A percentile compares a stretch with the other conserved stretches of the same genome.
Evolutionary conservation across 2,113 vertebrate species (phyloP).

Genomic region (Rhinoderma darwinii): DNA sequence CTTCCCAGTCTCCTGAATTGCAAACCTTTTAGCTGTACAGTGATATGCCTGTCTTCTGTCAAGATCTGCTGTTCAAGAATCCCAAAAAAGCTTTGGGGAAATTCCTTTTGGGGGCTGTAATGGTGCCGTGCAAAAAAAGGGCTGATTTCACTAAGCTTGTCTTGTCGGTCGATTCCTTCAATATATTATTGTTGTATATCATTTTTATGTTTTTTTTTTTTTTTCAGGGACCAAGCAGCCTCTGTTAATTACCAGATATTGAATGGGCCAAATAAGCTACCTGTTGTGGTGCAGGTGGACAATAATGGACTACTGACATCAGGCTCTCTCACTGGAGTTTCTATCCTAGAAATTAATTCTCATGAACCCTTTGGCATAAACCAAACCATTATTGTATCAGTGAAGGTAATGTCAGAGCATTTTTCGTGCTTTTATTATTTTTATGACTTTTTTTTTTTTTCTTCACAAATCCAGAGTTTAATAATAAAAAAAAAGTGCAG

Average conservation of each 20-base stretch:
- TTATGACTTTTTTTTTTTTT: not conserved
- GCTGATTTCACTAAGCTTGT: no score
- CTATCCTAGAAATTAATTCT: constrained; percentile 83
- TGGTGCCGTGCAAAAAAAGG: no score
- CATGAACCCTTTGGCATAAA: constrained; percentile 84
- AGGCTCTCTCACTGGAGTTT: constrained; percentile 79
- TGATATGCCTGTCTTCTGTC: no score
- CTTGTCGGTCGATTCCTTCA: not conserved
- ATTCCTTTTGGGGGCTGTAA: no score
- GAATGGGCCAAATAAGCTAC: constrained; percentile 75
- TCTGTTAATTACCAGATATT: constrained; percentile 82
- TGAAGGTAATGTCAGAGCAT: constrained; percentile 71
- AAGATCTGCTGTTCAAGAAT: no score
- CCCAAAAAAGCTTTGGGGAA: no score
- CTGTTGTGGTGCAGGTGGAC: constrained; percentile 82
- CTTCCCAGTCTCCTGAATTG: no score
- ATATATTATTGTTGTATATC: no score
- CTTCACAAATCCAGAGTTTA: not conserved
- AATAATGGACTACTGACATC: constrained; percentile 84
- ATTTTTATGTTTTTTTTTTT: not conserved
- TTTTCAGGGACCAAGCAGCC: constrained; percentile 80
- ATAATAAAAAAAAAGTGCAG: not conserved
- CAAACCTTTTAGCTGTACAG: no score
- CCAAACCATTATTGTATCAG: constrained; percentile 71
- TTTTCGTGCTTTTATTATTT: not conserved